A percentile compares a stretch with the other conserved stretches of the same genome.
phyloP scores from a whole-genome alignment of 2,113 vertebrate species.

The Tauraco erythrolophus region DNA sequence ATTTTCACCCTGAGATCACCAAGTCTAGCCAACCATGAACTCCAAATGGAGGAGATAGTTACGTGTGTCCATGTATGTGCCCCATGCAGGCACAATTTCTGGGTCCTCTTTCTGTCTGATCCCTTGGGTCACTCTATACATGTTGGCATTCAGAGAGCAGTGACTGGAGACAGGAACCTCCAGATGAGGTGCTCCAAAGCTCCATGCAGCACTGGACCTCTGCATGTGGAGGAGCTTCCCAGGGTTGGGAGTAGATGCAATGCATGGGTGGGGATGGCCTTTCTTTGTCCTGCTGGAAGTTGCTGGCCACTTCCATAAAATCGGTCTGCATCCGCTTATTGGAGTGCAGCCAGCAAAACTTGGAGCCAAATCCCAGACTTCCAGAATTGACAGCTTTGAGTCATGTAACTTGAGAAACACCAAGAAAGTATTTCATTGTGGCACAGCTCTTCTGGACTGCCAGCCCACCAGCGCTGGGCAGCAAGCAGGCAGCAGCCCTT shows the following conservation, averaged over 20 bases:
- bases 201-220: not conserved
- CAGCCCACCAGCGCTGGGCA: not conserved
- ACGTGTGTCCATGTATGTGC: accelerated
- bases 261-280: not conserved
- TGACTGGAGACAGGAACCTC: not conserved
- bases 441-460: not conserved
- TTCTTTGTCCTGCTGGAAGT: not conserved
- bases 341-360: not conserved
- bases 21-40: not conserved
- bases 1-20: not conserved
- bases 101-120: not conserved
- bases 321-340: not conserved
- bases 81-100: accelerated
- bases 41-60: not conserved
- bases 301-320: not conserved
- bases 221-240: not conserved
- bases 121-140: not conserved
- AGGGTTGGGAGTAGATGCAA: not conserved
- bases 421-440: not conserved
- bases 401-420: not conserved
- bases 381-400: not conserved
- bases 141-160: not conserved
- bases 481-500: not conserved
- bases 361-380: not conserved
- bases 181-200: not conserved